phyloP scores from a whole-genome alignment of 2,113 vertebrate species.

The Anser cygnoides region DNA sequence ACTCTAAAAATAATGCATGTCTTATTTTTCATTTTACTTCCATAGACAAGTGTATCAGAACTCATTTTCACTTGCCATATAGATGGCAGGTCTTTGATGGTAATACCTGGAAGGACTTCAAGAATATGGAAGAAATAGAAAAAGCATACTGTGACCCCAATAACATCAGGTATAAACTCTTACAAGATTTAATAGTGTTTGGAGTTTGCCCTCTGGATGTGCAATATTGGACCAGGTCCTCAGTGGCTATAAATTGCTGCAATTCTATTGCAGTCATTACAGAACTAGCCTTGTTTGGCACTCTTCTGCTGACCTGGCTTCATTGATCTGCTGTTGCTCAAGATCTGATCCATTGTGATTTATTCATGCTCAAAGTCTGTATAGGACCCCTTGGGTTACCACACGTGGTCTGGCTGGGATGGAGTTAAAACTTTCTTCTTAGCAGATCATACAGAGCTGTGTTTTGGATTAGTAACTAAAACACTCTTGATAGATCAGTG shows the following conservation, averaged over 20 bases:
- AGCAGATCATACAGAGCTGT: neutral
- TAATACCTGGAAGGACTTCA: slow-evolving; percentile 83
- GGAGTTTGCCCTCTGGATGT: neutral
- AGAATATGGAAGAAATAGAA: slow-evolving; percentile 87
- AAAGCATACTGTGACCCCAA: slow-evolving; percentile 83
- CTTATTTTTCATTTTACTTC: neutral
- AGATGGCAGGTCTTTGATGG: slow-evolving; percentile 86
- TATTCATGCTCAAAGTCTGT: neutral
- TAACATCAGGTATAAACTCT: slow-evolving; percentile 63
- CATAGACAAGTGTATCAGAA: slow-evolving; percentile 84
- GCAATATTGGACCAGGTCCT: neutral
- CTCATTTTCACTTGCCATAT: slow-evolving; percentile 90
- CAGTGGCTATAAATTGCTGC: neutral
- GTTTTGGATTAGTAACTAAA: neutral
- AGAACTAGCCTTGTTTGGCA: neutral
- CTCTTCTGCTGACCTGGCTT: neutral
- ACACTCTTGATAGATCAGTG: neutral
- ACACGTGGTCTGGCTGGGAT: neutral
- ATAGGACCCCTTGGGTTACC: neutral
- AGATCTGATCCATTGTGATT: neutral
- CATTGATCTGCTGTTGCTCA: neutral
- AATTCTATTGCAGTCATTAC: neutral
- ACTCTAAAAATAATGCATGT: slow-evolving; percentile 1
- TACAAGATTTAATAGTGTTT: neutral
- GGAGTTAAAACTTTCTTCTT: neutral